Conservation (phyloP, 2,797 vertebrate genomes). For the Numenius phaeopus region DNA sequence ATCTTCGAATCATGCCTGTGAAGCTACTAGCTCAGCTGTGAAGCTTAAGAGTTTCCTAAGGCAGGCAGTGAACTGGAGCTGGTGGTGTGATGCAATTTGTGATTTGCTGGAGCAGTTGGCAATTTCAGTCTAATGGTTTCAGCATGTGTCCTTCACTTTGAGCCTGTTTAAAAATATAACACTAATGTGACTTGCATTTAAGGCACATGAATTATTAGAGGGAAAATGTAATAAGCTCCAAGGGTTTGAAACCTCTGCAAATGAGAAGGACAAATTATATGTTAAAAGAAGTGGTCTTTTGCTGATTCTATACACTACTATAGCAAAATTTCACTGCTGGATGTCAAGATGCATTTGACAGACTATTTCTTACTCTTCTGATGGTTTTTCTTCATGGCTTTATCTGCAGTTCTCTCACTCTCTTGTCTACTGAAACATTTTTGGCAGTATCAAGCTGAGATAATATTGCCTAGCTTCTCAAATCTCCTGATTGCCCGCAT, state of each 20-base stretch:
- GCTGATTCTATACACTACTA: background rate
- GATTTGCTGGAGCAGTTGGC: background rate
- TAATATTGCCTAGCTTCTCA: background rate
- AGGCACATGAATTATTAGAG: slow-evolving; percentile 22
- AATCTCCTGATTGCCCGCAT: background rate
- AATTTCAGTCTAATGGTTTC: slow-evolving; percentile 4
- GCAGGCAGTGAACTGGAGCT: background rate
- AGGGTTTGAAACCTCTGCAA: slow-evolving; percentile 5
- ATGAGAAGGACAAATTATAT: slow-evolving; percentile 19
- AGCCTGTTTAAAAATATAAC: background rate
- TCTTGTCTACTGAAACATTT: background rate
- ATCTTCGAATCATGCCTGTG: background rate
- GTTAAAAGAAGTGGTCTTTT: slow-evolving; percentile 17
- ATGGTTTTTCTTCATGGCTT: background rate
- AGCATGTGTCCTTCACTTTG: background rate
- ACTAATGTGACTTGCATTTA: background rate
- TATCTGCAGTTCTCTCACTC: background rate
- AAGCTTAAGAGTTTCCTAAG: slow-evolving; percentile 2
- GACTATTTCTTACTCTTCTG: background rate
- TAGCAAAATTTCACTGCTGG: slow-evolving; percentile 9
- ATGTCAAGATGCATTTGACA: slow-evolving; percentile 38
- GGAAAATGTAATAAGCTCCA: slow-evolving; percentile 2
- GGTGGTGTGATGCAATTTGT: background rate
- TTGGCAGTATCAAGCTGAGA: background rate
- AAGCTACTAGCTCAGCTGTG: background rate